Evolutionary conservation across 2,113 vertebrate species (phyloP), one percentile per base, ranked within the genome.

Genomic region (Lutjanus erythropterus): DNA sequence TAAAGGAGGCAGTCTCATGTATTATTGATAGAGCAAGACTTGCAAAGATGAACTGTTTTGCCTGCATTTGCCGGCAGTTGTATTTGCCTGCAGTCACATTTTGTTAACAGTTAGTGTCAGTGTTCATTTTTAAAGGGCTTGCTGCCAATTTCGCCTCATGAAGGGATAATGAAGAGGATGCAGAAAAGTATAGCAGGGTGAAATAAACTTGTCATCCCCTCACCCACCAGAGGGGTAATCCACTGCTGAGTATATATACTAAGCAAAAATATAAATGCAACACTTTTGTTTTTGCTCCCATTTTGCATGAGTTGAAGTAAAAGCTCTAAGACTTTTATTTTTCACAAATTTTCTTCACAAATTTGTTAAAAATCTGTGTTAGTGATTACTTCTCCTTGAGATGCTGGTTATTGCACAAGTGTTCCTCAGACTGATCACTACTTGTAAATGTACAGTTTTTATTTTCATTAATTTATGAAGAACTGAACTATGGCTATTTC

Each of bases 151-250:
- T 79, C 56, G 71, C 35, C 42, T 81, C 29, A 58, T 7, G 55
- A 74, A 81, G 61, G n/a, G 33, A 74, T 79, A 88, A 88, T 83
- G 27, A 80, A 80, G 84, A 84, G 31, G 46, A 87, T 60, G 47
- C 47, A 72, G 56, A 42, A 3, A 87, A 8, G 55, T 53, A 64
- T 66, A 49, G 75, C 12, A 41, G 11, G 44, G 42, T 35, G 75
- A 83, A 83, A 65, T 33, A 66, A 79, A 79, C 14, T 2, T 33
- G 70, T 83, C 76, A 60, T 16, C 33, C 19, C 14, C 21, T 77
- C 66, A 50, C 14, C 52, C 18, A 52, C 58, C 35, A 33, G 11
- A 68, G 41, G 16, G 33, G 56, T 52, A 65, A 86, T 83, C n/a
- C n/a, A n/a, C 64, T 76, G 16, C 25, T 75, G 49, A 0, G 52